Conservation (phyloP, 1,140 invertebrate species). For the Coptotermes formosanus region DNA sequence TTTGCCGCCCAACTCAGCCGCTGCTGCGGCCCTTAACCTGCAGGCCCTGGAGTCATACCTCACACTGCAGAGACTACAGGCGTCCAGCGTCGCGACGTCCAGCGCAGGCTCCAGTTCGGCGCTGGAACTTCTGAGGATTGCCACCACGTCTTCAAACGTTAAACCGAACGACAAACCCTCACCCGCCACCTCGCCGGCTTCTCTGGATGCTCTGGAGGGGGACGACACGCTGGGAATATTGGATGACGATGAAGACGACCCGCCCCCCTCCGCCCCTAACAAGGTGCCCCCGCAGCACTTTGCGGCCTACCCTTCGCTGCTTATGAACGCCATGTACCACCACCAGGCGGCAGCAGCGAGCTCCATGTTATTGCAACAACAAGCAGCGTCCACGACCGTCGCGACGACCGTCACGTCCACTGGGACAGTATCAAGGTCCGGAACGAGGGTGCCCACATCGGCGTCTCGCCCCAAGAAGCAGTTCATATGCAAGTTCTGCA, state of each 20-base stretch:
- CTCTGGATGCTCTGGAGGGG: constrained; percentile 16
- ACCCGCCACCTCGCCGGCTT: constrained; percentile 26
- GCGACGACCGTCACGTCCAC: constrained; percentile 38
- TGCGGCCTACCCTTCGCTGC: constrained; percentile 56
- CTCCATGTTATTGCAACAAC: constrained; percentile 36
- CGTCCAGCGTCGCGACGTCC: constrained; percentile 43
- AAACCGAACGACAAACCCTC: constrained; percentile 31
- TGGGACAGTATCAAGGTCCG: constrained; percentile 35
- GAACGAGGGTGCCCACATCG: constrained; percentile 48
- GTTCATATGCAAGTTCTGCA: constrained; percentile 92
- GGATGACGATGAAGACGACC: constrained; percentile 21
- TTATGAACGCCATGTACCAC: constrained; percentile 60
- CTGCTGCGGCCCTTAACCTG: constrained; percentile 27
- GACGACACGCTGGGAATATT: background rate
- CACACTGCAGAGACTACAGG: constrained; percentile 32
- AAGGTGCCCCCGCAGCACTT: constrained; percentile 48
- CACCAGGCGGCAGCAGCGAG: constrained; percentile 52
- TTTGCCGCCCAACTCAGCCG: constrained; percentile 32
- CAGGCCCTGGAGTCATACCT: constrained; percentile 36
- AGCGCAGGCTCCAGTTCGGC: constrained; percentile 40
- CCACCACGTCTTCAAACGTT: constrained; percentile 45
- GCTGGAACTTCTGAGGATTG: constrained; percentile 46
- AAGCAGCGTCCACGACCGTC: constrained; percentile 41
- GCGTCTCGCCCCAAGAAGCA: constrained; percentile 63
- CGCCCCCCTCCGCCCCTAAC: constrained; percentile 46